Base-by-base conservation (phyloP, 1,140 invertebrate genomes). In the Papilio polytes region DNA sequence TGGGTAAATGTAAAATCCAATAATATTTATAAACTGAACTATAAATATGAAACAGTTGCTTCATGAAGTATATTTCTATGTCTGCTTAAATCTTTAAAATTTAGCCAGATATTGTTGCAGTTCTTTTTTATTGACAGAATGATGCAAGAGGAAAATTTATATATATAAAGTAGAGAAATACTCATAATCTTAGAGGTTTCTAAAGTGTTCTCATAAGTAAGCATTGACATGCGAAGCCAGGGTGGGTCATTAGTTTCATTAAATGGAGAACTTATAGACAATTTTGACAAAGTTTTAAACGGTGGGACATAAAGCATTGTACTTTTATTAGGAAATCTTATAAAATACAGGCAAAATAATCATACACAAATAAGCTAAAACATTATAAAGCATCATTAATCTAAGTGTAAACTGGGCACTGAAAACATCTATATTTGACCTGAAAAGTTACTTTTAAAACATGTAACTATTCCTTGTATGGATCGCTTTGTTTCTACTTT, bases 271-370 rank as follows among this genome's bases (percentile, higher is more conserved):
- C 13, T 70, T 70, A 51, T 15, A 22, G 22, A 41, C 51, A 78
- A 56, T 78, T 78, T 56, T 78, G 74, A 78, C 31, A 78, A 78
- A 59, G 31, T 15, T 59, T 56, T 78, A 59, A 36, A 78, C 51
- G 74, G 74, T 78, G 74, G 74, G 74, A 70, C 18, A 36, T 36
- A n/a, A 78, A 53, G 22, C 12, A 78, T 78, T 78, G 74, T 78
- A 78, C 74, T 78, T 59, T 78, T n/a, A 36, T 41, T 78, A 78
- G 74, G 74, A 78, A 26, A 36, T 26, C 41, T 76, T 51, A 46
- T 13, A 51, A 51, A 76, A 51, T 76, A 53, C 74, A 53, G 48
- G 48, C 44, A 76, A 22, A 46, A 7, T 6, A 70, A 4, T 36
- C 10, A 70, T 15, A 31, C 13, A 36, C 15, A 31, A 36, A 70